Base-by-base conservation (phyloP, 2,797 vertebrate genomes). In the Passerculus sandwichensis region DNA sequence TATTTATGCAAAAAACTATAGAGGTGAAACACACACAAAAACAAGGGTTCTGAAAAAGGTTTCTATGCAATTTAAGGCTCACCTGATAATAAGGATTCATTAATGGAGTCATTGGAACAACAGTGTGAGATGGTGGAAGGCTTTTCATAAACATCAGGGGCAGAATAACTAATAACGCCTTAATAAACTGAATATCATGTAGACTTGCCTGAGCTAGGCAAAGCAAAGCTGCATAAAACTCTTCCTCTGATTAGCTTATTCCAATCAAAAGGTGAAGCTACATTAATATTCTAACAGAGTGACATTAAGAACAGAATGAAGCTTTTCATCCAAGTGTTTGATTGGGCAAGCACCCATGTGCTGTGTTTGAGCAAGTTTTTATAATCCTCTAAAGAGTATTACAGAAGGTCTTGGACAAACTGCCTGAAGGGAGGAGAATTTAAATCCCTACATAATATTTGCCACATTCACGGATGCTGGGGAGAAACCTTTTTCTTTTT, bases 371-470 rank as follows among this genome's bases (percentile, higher is more conserved):
- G 40, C 22, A 72, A 40, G 18, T 40, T 47, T 89, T 89, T 85
- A 65, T 69, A 93, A 93, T 84, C 61, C 47, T 88, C 50, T 89
- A 65, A 77, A 88, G 34, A 87, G 48, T 71, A 85, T 70, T 79
- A 60, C 21, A 77, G 61, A 67, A 60, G 14, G 20, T 76, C 26
- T 79, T 79, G 70, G 36, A 67, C 1, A 7, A 91, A 53, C 15
- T 61, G 48, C 15, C 62, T 72, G 34, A 34, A 88, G 67, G 45
- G 27, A 81, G 21, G 1, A 82, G 6, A 81, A 79, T 70, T 59
- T 62, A 84, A 95, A 93, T 78, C 66, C n/a, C n/a, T 60, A 10
- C 5, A 5, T 73, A 78, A 66, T 78, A 79, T 45, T 79, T 76
- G 10, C 9, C 51, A 27, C 14, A 57, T 70, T 81, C 83, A 78